Evolutionary conservation across 2,797 vertebrate species (phyloP).

Genomic region (Enteromius paludinosus): DNA sequence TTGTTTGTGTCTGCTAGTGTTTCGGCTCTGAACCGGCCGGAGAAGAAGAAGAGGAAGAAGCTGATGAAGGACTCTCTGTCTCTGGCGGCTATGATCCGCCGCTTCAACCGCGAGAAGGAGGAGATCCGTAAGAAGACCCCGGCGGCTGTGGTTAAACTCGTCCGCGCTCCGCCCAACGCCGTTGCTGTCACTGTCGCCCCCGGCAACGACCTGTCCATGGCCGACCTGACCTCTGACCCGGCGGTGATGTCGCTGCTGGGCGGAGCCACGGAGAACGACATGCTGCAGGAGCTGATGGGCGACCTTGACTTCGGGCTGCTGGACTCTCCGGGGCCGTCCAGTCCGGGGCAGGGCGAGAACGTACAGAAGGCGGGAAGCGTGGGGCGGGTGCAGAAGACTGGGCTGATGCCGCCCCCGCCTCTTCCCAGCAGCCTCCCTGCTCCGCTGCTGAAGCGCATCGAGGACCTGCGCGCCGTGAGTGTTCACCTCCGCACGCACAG

Average conservation of each 20-base stretch:
- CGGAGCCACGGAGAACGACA: conserved; percentile 86
- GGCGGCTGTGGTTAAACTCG: neutral
- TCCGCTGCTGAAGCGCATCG: conserved; percentile 89
- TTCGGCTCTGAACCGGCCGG: conserved; percentile 90
- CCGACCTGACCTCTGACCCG: conserved; percentile 80
- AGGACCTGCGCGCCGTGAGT: conserved; percentile 89
- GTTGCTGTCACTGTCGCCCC: conserved; percentile 70
- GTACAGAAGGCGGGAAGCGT: conserved; percentile 62
- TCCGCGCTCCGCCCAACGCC: conserved; percentile 50
- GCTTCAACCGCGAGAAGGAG: conserved; percentile 95
- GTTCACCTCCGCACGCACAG: neutral
- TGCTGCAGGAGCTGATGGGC: conserved; percentile 93
- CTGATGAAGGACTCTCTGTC: conserved; percentile 92
- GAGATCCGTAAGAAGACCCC: conserved; percentile 86
- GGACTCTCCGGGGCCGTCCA: conserved; percentile 89
- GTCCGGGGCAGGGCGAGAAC: conserved; percentile 83
- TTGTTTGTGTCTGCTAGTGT: conserved; percentile 76
- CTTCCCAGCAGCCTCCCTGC: conserved; percentile 88
- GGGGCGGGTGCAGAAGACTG: conserved; percentile 65
- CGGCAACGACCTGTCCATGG: conserved; percentile 67
- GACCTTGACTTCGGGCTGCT: conserved; percentile 93
- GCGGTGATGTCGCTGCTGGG: conserved; percentile 92
- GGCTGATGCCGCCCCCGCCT: conserved; percentile 81
- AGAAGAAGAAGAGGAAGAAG: conserved; percentile 97
- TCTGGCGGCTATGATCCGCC: conserved; percentile 93